Conservation (phyloP, 2,797 vertebrate species). For the Florisuga fusca region DNA sequence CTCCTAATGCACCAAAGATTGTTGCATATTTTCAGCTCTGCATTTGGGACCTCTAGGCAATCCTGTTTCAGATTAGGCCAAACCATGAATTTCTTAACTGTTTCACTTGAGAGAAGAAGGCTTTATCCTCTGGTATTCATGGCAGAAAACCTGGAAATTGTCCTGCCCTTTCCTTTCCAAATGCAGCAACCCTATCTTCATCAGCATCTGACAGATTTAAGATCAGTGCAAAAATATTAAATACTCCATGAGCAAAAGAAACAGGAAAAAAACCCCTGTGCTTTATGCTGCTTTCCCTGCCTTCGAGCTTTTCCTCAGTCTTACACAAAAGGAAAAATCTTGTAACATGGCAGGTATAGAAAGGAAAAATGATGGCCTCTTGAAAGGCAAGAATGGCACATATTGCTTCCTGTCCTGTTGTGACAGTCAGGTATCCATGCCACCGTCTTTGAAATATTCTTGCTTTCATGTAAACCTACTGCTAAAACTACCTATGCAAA, state of each 20-base stretch:
- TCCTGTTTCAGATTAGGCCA: conserved; percentile 76
- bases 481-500: background rate
- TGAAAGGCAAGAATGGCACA: background rate
- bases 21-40: conserved; percentile 62
- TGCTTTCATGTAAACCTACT: conserved; percentile 3
- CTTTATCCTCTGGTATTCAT: conserved; percentile 62
- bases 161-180: conserved; percentile 47
- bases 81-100: conserved; percentile 60
- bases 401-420: background rate
- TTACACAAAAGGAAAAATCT: background rate
- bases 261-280: background rate
- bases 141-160: conserved; percentile 63
- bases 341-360: background rate
- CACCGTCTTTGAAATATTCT: background rate
- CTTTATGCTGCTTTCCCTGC: background rate
- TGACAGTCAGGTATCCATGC: background rate
- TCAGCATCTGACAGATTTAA: conserved; percentile 60
- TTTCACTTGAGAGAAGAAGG: conserved; percentile 65
- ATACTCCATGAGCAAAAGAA: background rate
- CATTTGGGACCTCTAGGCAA: conserved; percentile 65
- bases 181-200: conserved; percentile 30
- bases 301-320: background rate
- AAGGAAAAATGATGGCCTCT: background rate
- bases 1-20: conserved; percentile 37
- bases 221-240: conserved; percentile 12